Conservation (phyloP, 2,797 vertebrate species). For the Gymnodraco acuticeps region DNA sequence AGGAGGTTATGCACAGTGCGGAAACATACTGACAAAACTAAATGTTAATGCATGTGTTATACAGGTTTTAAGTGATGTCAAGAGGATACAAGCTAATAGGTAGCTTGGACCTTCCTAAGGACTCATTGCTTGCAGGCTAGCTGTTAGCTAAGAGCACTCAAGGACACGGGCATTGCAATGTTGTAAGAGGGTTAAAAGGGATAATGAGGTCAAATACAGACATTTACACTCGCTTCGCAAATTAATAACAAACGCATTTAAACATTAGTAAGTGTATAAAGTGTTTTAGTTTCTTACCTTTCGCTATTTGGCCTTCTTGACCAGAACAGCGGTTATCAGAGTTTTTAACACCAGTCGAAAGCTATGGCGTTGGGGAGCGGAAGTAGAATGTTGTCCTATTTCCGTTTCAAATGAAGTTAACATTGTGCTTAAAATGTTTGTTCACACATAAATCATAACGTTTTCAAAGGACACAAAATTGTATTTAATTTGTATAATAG, state of each 20-base stretch:
- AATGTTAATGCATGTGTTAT: not conserved
- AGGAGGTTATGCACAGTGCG: too few relatives aligned
- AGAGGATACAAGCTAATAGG: not conserved
- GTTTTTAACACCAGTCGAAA: constrained; percentile 12
- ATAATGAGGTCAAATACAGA: not conserved
- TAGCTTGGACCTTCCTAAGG: not conserved
- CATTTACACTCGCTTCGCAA: fast-evolving
- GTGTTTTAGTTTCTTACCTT: constrained; percentile 74
- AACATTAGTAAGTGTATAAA: fast-evolving
- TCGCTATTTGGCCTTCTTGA: constrained; percentile 89
- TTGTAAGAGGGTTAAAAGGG: constrained; percentile 7
- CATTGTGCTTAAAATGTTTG: too few relatives aligned
- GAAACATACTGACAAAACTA: not conserved
- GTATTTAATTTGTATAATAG: too few relatives aligned
- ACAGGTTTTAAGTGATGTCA: fast-evolving
- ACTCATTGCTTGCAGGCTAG: constrained; percentile 48
- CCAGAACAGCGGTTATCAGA: constrained; percentile 83
- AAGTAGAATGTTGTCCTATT: not conserved
- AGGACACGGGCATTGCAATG: constrained; percentile 67
- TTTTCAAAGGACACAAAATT: too few relatives aligned
- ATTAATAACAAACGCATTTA: too few relatives aligned
- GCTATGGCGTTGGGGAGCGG: constrained; percentile 53
- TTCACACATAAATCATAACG: too few relatives aligned
- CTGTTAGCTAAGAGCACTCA: constrained; percentile 70
- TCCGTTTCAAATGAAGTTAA: not conserved